Conservation (phyloP, 1,140 invertebrate genomes). For the Drosophila arizonae region DNA sequence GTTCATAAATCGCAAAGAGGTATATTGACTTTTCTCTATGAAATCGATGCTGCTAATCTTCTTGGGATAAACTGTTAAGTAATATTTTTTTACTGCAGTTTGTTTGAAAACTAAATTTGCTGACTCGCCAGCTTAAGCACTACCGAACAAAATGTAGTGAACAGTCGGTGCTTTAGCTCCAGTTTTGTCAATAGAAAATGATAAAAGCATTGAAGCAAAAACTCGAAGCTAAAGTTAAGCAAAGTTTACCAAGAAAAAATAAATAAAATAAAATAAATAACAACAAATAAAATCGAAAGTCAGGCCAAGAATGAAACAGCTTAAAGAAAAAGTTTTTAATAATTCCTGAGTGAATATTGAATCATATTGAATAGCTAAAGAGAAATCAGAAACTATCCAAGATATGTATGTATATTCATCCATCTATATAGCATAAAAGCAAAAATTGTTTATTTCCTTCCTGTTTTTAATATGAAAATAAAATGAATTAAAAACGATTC, state of each 20-base stretch:
- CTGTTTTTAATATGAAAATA: too few relatives aligned
- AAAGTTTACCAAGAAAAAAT: conserved; percentile 47
- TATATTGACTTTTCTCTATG: not conserved
- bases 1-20: not conserved
- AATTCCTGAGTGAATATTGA: conserved; percentile 8
- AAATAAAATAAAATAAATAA: not conserved
- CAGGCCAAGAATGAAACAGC: conserved; percentile 15
- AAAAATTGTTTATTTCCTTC: too few relatives aligned
- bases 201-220: conserved; percentile 61
- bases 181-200: conserved; percentile 28
- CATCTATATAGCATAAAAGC: too few relatives aligned
- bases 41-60: not conserved
- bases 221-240: conserved; percentile 57
- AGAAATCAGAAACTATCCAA: too few relatives aligned
- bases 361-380: too few relatives aligned
- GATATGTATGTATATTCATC: too few relatives aligned
- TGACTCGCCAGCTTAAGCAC: not conserved
- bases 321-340: conserved; percentile 3
- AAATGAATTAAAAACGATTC: too few relatives aligned
- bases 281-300: conserved; percentile 23
- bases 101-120: too few relatives aligned
- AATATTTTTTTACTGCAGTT: too few relatives aligned
- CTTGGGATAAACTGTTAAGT: too few relatives aligned
- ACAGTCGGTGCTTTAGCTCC: not conserved
- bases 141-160: not conserved